Conservation (phyloP, 23 tunicate genomes). For the Styela clava region DNA sequence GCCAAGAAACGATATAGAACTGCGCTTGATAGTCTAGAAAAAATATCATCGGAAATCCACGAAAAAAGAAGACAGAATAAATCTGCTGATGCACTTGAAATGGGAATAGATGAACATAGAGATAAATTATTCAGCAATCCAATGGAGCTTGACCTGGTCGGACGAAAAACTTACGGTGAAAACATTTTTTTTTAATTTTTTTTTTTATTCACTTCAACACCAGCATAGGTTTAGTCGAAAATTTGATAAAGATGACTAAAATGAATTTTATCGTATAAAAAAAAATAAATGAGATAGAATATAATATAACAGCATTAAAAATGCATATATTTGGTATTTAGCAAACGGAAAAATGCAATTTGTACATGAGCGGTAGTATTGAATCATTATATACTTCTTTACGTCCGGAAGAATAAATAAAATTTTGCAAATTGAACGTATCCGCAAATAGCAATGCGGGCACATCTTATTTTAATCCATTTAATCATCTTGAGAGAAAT, state of each 20-base stretch:
- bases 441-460: too few relatives aligned
- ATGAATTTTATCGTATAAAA: too few relatives aligned
- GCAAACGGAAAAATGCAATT: too few relatives aligned
- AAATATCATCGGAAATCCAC: slow-evolving; percentile 82
- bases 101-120: not conserved
- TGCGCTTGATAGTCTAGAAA: slow-evolving; percentile 61
- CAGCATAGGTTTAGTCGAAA: not conserved
- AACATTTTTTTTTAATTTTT: not conserved
- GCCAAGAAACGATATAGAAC: slow-evolving; percentile 52
- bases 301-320: too few relatives aligned
- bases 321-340: too few relatives aligned
- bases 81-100: not conserved
- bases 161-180: slow-evolving; percentile 65
- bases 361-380: too few relatives aligned
- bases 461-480: too few relatives aligned
- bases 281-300: too few relatives aligned
- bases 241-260: not conserved
- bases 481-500: too few relatives aligned
- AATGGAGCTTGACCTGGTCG: slow-evolving; percentile 34
- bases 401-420: too few relatives aligned
- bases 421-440: too few relatives aligned
- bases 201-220: not conserved
- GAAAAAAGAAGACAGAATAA: slow-evolving; percentile 44
- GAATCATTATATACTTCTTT: too few relatives aligned
- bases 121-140: slow-evolving; percentile 9